Percentiles rank a stretch among this genome's conserved stretches.
These are phyloP conservation scores for Orthosia gracilis DNA, from an alignment of 2,888 invertebrate genomes.

Conservation along the genomic window DNA sequence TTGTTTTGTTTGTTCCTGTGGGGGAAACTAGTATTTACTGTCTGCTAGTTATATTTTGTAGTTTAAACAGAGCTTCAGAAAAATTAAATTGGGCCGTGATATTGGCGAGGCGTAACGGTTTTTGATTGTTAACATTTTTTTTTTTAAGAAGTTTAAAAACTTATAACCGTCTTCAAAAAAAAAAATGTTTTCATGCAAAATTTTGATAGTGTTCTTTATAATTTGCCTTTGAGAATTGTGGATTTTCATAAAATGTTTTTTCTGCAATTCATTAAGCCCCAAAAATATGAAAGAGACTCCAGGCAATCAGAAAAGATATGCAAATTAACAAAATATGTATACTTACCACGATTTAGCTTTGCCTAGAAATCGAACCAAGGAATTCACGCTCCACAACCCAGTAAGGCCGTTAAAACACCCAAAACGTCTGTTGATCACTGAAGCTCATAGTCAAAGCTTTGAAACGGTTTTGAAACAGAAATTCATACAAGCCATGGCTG, in stretches of 20 bases:
- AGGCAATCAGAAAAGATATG: not conserved
- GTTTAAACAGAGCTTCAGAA: constrained; percentile 15
- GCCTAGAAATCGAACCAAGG: not conserved
- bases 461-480: constrained; percentile 29
- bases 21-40: not conserved
- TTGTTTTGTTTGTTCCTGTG: constrained; percentile 10
- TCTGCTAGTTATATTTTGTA: not conserved
- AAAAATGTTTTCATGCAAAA: no score
- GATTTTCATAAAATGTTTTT: no score
- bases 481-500: constrained; percentile 15
- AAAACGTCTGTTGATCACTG: not conserved
- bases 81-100: not conserved
- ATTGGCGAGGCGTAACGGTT: not conserved
- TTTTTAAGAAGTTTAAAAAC: no score
- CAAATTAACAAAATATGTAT: not conserved
- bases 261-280: no score
- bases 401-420: not conserved
- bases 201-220: not conserved
- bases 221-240: not conserved
- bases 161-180: no score
- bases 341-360: not conserved
- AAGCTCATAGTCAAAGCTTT: constrained; percentile 32
- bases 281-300: no score
- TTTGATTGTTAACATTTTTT: not conserved
- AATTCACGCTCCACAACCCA: not conserved